phyloP scores from a whole-genome alignment of 2,113 vertebrate species.

The Ahaetulla prasina region DNA sequence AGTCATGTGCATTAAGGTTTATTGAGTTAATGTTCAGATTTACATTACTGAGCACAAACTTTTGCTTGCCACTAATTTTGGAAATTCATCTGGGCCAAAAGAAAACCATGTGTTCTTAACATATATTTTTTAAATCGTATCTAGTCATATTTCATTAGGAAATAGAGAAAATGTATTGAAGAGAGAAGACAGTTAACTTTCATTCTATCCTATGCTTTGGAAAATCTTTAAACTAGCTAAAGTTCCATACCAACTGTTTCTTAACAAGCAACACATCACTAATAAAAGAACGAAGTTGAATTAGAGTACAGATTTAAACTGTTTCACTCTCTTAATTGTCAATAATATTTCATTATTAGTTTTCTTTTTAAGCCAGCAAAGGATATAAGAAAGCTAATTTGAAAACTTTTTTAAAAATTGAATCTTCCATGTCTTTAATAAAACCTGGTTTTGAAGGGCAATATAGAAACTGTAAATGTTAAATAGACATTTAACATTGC shows the following conservation, averaged over 20 bases:
- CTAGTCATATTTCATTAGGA: neutral
- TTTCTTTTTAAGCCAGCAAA: neutral
- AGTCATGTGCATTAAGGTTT: conserved; percentile 46
- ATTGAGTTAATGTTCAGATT: conserved; percentile 33
- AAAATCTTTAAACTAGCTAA: neutral
- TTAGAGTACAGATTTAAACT: neutral
- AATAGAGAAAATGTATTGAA: no score
- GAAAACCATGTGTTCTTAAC: conserved; percentile 13
- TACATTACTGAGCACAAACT: conserved; percentile 28
- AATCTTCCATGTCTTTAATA: neutral
- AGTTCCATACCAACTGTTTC: neutral
- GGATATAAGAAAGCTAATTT: neutral
- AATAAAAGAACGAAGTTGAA: neutral
- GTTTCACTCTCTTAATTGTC: neutral
- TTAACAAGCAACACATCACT: neutral
- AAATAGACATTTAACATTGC: no score
- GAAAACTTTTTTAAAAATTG: neutral
- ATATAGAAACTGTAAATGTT: neutral
- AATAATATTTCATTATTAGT: neutral
- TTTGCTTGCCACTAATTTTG: conserved; percentile 38
- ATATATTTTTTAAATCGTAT: neutral
- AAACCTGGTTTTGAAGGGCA: neutral
- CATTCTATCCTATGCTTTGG: neutral
- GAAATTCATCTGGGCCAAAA: neutral
- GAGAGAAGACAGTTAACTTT: neutral